Percentiles rank a stretch among this genome's conserved stretches.
phyloP scores from a whole-genome alignment of 2,113 vertebrate species.

The Leptosomus discolor region DNA sequence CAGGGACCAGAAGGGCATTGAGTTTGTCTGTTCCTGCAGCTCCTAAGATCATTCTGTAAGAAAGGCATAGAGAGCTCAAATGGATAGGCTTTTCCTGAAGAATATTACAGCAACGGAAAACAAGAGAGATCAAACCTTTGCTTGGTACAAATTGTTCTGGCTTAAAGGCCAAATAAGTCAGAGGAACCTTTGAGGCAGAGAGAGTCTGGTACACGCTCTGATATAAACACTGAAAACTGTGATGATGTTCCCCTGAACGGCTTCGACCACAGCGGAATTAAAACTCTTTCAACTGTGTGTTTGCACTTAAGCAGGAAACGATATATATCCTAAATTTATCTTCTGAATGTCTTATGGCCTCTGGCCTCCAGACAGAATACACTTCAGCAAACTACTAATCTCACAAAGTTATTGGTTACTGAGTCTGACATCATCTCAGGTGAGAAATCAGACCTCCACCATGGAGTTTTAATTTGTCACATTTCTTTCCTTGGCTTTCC shows the following conservation, averaged over 20 bases:
- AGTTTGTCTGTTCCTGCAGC: neutral
- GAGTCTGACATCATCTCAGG: neutral
- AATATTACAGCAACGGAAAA: neutral
- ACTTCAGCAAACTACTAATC: neutral
- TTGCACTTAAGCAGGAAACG: neutral
- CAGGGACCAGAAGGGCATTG: neutral
- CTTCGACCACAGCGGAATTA: neutral
- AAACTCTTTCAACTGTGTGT: neutral
- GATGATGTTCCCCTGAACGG: neutral
- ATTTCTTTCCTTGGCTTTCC: neutral
- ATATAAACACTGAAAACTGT: neutral
- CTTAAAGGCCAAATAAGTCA: neutral
- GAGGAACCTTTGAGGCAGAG: neutral
- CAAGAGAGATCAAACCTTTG: neutral
- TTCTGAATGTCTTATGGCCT: neutral
- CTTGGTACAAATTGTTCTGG: neutral
- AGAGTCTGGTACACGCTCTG: neutral
- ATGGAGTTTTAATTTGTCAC: neutral
- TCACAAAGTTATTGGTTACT: neutral
- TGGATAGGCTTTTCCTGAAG: neutral
- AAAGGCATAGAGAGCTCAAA: neutral
- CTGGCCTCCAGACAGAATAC: neutral
- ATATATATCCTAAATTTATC: neutral
- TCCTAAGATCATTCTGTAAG: neutral
- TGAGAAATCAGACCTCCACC: neutral